Conservation (phyloP, 2,113 vertebrate genomes). For the Anthoscopus minutus region DNA sequence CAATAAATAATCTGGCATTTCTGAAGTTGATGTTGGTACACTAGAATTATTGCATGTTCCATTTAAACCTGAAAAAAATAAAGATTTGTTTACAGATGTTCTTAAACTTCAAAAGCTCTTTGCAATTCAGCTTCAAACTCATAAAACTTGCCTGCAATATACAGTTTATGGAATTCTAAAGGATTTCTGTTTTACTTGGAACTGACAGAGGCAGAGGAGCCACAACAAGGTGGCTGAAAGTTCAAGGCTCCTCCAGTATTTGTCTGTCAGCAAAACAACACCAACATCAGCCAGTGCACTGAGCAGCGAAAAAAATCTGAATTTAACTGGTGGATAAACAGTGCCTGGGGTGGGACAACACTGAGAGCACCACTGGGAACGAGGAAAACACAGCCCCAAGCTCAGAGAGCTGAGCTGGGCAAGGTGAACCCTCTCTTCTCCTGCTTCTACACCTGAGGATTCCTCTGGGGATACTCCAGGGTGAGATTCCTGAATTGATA, state of each 20-base stretch:
- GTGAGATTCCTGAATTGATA: not conserved
- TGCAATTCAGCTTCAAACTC: not conserved
- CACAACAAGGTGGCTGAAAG: not conserved
- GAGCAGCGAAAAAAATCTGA: not conserved
- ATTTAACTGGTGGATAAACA: not conserved
- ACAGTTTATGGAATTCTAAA: not conserved
- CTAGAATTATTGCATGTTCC: slow-evolving; percentile 83
- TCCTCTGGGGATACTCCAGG: not conserved
- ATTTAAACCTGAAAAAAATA: slow-evolving; percentile 72
- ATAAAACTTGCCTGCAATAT: not conserved
- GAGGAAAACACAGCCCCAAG: not conserved
- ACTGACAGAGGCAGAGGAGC: not conserved
- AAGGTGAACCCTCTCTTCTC: not conserved
- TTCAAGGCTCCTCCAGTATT: not conserved
- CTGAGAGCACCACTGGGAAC: rapidly evolving
- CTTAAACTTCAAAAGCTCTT: not conserved
- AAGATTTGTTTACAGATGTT: not conserved
- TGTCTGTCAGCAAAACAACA: not conserved
- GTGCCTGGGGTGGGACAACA: not conserved
- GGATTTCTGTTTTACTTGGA: not conserved
- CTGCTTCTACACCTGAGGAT: rapidly evolving
- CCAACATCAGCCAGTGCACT: not conserved
- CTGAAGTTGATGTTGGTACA: slow-evolving; percentile 81
- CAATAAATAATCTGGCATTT: slow-evolving; percentile 89
- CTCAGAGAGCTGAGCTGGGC: not conserved